These are phyloP conservation scores for Gryllus longicercus DNA, from an alignment of 2,888 invertebrate species.

Conservation along the genomic window DNA sequence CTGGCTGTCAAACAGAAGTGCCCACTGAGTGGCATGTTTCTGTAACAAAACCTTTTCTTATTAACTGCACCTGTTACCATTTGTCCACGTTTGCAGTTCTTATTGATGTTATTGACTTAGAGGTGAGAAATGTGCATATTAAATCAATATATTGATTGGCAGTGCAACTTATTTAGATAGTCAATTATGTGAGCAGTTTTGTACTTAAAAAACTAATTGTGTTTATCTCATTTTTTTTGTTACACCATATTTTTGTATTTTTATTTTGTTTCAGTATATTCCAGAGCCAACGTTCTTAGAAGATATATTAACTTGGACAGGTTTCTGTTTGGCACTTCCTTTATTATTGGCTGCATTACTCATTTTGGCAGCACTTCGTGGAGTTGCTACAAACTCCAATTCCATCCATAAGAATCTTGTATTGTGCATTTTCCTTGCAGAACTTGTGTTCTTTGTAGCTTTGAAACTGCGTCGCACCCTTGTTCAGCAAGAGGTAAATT, in stretches of 20 bases:
- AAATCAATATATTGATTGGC: not conserved
- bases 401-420: slow-evolving; percentile 91
- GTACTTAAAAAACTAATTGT: no score
- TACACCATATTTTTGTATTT: not conserved
- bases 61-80: slow-evolving; percentile 91
- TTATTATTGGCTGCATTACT: slow-evolving; percentile 74
- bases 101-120: slow-evolving; percentile 84
- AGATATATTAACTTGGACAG: slow-evolving; percentile 84
- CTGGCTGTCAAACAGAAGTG: slow-evolving; percentile 80
- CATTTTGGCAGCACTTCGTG: slow-evolving; percentile 76
- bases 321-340: slow-evolving; percentile 79
- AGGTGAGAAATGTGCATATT: slow-evolving; percentile 53
- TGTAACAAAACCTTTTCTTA: slow-evolving; percentile 57
- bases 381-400: slow-evolving; percentile 83
- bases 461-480: slow-evolving; percentile 78
- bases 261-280: slow-evolving; percentile 59
- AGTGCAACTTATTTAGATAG: not conserved
- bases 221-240: not conserved
- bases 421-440: slow-evolving; percentile 82
- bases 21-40: slow-evolving; percentile 51
- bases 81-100: slow-evolving; percentile 87
- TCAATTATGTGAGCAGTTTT: not conserved
- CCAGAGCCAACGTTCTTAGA: slow-evolving; percentile 83
- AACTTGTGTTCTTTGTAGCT: slow-evolving; percentile 80
- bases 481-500: slow-evolving; percentile 71